phyloP scores from a whole-genome alignment of 1,140 invertebrate species.

The Drosophila aff. region DNA sequence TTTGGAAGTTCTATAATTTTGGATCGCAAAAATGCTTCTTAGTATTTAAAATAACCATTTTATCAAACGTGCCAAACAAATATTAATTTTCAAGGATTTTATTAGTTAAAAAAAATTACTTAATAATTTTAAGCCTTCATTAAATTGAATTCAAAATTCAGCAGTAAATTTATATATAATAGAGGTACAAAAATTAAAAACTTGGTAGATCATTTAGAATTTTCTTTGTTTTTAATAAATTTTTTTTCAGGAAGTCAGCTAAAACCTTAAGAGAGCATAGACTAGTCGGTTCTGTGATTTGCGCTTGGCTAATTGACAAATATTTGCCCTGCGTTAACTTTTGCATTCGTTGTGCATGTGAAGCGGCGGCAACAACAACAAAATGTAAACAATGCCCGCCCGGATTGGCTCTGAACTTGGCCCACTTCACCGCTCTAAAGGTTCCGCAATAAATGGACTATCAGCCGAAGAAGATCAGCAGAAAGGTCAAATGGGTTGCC shows the following conservation, averaged over 20 bases:
- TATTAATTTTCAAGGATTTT: too few relatives aligned
- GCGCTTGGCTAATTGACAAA: slow-evolving; percentile 71
- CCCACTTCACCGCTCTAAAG: slow-evolving; percentile 18
- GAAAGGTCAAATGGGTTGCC: slow-evolving; percentile 42
- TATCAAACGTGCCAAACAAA: too few relatives aligned
- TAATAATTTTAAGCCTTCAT: too few relatives aligned
- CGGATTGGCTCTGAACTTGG: slow-evolving; percentile 64
- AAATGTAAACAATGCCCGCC: slow-evolving; percentile 33
- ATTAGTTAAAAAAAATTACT: too few relatives aligned
- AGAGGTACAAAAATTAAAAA: not conserved
- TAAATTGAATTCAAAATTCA: too few relatives aligned
- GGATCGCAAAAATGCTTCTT: accelerated
- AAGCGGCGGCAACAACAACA: slow-evolving; percentile 22
- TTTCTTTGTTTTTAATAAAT: not conserved
- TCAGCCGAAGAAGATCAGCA: slow-evolving; percentile 2
- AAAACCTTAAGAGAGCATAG: not conserved
- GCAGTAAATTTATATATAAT: too few relatives aligned
- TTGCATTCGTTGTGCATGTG: slow-evolving; percentile 48
- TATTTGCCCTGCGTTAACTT: slow-evolving; percentile 75
- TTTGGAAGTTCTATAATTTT: not conserved
- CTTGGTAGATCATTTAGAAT: not conserved
- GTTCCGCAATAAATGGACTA: slow-evolving; percentile 15
- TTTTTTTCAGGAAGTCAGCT: not conserved
- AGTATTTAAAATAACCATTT: not conserved
- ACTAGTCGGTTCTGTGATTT: slow-evolving; percentile 10